A percentile compares a stretch with the other conserved stretches of the same genome.
These are phyloP conservation scores for Megaceryle alcyon DNA, from an alignment of 2,797 vertebrate genomes.

Conservation along the genomic window DNA sequence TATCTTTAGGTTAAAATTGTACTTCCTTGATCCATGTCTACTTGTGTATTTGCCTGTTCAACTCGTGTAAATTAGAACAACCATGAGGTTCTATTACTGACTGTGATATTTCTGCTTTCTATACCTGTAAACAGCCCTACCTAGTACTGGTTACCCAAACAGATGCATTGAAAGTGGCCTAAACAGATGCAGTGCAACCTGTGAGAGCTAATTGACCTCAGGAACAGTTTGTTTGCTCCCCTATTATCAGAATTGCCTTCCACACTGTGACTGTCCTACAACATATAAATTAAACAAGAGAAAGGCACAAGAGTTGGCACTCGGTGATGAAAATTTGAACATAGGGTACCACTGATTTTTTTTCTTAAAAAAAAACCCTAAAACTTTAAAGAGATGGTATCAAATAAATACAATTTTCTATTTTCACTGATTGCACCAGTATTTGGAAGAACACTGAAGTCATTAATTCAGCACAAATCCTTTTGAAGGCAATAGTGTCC, in stretches of 20 bases:
- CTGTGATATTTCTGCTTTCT: neutral
- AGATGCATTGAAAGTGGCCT: neutral
- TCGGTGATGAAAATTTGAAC: neutral
- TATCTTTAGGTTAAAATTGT: neutral
- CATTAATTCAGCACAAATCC: neutral
- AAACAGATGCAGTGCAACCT: neutral
- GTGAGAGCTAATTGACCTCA: neutral
- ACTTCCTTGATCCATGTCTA: neutral
- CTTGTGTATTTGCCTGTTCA: neutral
- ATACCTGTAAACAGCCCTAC: accelerated
- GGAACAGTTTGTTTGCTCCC: neutral
- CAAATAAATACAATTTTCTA: neutral
- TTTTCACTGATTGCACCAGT: neutral
- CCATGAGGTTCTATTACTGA: neutral
- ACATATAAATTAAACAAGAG: neutral
- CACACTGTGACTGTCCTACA: neutral
- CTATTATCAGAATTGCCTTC: neutral
- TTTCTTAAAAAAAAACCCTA: neutral
- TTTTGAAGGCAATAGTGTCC: conserved; percentile 4
- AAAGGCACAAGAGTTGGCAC: neutral
- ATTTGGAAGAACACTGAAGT: neutral
- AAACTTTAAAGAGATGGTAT: neutral
- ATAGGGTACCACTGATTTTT: accelerated
- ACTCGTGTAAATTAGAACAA: neutral
- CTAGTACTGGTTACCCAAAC: neutral